Base-by-base conservation (phyloP, 2,888 invertebrate species). In the Gasteruption jaculator region DNA sequence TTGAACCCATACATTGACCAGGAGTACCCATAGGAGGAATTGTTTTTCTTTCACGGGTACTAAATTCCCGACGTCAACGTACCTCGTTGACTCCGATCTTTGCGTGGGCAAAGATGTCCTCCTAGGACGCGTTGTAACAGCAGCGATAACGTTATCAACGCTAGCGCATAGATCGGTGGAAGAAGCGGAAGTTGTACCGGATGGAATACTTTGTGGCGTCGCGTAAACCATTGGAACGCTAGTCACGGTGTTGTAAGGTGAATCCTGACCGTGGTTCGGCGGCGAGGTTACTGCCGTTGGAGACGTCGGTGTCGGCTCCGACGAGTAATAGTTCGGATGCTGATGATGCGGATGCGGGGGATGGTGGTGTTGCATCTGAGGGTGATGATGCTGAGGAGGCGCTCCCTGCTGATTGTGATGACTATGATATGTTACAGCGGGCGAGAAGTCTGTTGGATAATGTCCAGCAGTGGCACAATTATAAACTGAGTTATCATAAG, bases 101-200 rank as follows among this genome's bases (percentile, higher is more conserved):
- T 89, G 89, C 14, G 87, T 76, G 2, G 87, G 87, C 50, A 89
- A 71, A 4, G 87, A 87, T 4, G 87, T 82, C 50, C 88, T 77
- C 45, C 88, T 76, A 60, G 85, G 79, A 49, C 82, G 74, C n/a
- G 80, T 74, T 46, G 74, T 77, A 49, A 80, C 74, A 26, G 83
- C 78, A 10, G 83, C 78, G 26, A 58, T 57, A 10, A 53, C 52
- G 35, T 41, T 51, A 29, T 54, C 51, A 12, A 56, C 51, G 43
- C 78, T 74, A 40, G 82, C 78, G 56, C 85, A 84, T 47, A 86
- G 71, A 57, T 86, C 86, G 20, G 82, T 76, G 2, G 74, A 61
- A 16, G 82, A 75, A 61, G 79, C 81, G 80, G 54, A 48, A 34
- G 54, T 55, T 18, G 52, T 53, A 29, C 54, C 53, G 12, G 48